Base-by-base conservation (phyloP, 2,113 vertebrate genomes). In the Aplodontia rufa region DNA sequence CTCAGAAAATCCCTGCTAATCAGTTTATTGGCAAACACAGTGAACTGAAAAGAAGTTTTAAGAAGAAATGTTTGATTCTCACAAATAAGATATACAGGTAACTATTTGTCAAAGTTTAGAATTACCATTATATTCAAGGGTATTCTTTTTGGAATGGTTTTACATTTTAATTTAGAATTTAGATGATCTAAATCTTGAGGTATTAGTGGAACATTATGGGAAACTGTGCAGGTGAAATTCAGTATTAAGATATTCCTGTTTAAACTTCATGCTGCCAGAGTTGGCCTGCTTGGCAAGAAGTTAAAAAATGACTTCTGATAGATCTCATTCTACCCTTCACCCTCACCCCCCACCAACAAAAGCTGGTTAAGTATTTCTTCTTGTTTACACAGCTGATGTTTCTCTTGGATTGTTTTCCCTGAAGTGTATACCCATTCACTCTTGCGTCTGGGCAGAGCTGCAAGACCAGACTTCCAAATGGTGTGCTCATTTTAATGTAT, bases 381-480 rank as follows among this genome's bases (percentile, higher is more conserved):
- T 93, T 40, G 78, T 72, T 42, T 49, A 35, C 45, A 62, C 53
- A 87, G 42, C 76, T 79, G 14, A 47, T 47, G 19, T 69, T 85
- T 75, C 45, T 35, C 22, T 35, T 16, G 40, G 40, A 37, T 42
- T 68, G n/a, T 64, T 62, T 66, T 42, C 71, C 45, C 24, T 9
- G 2, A 75, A 11, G 17, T 1, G 0, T 13, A 13, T 5, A 0
- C 6, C 17, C 26, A 1, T 35, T 42, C 14, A 5, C 40, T 58
- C 22, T 37, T 74, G 64, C 0, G 0, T 47, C n/a, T 47, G 71
- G 64, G 16, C 49, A n/a, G 4, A 82, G 20, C n/a, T 28, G 0
- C 13, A 47, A 28, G 71, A 58, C 13, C 7, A 75, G 35, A 51
- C 24, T 37, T 87, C 47, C 32, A 40, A 30, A 17, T 22, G 64